Conservation (phyloP, 2,797 vertebrate species). For the Tangara arthus region DNA sequence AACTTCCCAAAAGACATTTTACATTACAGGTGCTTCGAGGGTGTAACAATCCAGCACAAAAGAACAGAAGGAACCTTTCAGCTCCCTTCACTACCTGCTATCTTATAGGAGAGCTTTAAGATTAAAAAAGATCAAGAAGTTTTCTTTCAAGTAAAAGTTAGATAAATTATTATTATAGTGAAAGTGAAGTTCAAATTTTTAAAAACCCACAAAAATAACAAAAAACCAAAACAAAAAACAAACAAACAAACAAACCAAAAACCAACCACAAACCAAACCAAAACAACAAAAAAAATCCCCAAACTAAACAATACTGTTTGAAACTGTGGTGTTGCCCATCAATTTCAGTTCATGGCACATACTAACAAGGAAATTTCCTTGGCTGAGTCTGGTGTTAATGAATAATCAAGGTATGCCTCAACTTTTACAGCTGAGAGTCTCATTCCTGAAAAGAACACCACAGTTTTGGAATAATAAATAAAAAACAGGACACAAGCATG, state of each 20-base stretch:
- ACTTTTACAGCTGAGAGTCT: not conserved
- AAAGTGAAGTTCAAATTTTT: not conserved
- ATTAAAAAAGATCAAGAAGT: not conserved
- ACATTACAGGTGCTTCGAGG: accelerated
- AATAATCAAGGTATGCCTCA: not conserved
- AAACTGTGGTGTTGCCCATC: not conserved
- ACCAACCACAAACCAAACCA: no score
- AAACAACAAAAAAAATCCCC: not conserved
- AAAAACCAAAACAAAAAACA: not conserved
- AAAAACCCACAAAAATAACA: not conserved
- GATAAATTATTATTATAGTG: not conserved
- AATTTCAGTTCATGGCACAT: not conserved
- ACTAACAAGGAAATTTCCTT: not conserved
- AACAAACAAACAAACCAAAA: not conserved
- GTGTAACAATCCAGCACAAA: not conserved
- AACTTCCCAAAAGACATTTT: not conserved
- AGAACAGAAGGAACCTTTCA: not conserved
- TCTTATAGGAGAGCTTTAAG: not conserved
- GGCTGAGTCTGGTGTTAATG: not conserved
- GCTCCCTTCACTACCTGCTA: not conserved
- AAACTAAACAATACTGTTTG: not conserved
- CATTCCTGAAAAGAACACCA: not conserved
- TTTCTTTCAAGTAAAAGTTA: not conserved
- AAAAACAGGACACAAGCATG: not conserved
- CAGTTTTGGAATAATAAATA: not conserved